Evolutionary conservation across 2,888 invertebrate species (phyloP).

Genomic region (Hemithea aestivaria): DNA sequence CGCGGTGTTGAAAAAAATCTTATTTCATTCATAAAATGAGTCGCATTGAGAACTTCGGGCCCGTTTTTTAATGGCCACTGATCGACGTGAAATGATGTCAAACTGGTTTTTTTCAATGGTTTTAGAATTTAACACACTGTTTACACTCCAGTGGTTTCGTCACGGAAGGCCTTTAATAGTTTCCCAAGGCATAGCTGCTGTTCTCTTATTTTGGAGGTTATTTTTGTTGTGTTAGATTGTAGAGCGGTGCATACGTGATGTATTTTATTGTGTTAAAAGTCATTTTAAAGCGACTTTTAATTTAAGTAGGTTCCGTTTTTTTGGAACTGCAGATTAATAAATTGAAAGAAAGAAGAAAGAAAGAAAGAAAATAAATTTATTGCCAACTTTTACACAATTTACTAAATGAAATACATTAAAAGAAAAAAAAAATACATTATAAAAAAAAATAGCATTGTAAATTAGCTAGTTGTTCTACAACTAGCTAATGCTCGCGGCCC

Average conservation of each 20-base stretch:
- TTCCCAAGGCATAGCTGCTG: conserved; percentile 25
- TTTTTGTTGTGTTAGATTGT: conserved; percentile 12
- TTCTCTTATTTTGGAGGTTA: conserved; percentile 14
- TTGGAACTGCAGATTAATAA: no score
- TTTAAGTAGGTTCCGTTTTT: no score
- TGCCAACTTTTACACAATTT: no score
- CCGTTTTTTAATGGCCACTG: conserved; percentile 53
- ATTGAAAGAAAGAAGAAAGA: no score
- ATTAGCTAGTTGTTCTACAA: no score
- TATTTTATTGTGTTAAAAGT: neutral
- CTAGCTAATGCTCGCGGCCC: no score
- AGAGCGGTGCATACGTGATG: neutral
- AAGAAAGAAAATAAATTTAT: no score
- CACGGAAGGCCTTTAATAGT: conserved; percentile 43
- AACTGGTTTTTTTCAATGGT: conserved; percentile 27
- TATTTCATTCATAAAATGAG: conserved; percentile 79
- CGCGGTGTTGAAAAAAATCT: conserved; percentile 70
- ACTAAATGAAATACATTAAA: no score
- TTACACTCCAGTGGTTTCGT: conserved; percentile 62
- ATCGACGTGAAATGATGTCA: conserved; percentile 77
- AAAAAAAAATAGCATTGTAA: no score
- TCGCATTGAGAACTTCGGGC: conserved; percentile 61
- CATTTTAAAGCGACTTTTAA: no score
- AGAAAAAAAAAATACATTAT: no score
- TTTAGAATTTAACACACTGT: conserved; percentile 66